These are phyloP conservation scores for Cephonodes hylas DNA, from an alignment of 2,888 invertebrate genomes.

Conservation along the genomic window DNA sequence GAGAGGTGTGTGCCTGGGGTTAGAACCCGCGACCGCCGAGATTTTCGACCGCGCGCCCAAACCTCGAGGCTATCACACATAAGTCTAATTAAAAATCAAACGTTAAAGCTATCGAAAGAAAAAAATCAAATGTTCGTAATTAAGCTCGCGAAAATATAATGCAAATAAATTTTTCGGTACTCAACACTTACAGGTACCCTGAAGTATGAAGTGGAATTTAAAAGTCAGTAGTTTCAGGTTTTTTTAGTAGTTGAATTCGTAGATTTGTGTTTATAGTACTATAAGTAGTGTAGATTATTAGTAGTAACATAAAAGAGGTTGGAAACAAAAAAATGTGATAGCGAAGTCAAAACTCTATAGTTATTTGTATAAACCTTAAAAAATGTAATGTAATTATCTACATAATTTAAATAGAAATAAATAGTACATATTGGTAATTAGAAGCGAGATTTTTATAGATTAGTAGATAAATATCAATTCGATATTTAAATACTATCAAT, in stretches of 20 bases:
- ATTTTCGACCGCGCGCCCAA: no score
- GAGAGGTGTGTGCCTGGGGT: no score
- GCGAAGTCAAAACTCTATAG: neutral
- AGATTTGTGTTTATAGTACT: neutral
- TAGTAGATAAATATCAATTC: no score
- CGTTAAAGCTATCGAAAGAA: no score
- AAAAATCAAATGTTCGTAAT: no score
- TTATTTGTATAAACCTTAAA: neutral
- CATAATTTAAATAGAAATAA: neutral
- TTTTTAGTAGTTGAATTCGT: slow-evolving; percentile 27
- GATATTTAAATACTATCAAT: neutral
- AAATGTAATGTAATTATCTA: no score
- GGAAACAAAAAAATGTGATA: neutral
- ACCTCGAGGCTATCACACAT: no score
- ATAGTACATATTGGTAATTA: neutral
- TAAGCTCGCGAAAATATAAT: no score
- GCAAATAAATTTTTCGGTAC: slow-evolving; percentile 1
- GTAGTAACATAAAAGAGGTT: neutral
- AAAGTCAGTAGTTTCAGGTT: slow-evolving; percentile 61
- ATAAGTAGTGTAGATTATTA: no score
- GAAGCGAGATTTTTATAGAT: neutral
- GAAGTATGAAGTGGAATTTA: slow-evolving; percentile 54
- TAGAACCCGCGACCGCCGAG: no score
- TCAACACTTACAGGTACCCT: slow-evolving; percentile 51
- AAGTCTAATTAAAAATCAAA: neutral